Evolutionary conservation across 2,113 vertebrate genomes (phyloP).

Genomic region (Colinus virginianus): DNA sequence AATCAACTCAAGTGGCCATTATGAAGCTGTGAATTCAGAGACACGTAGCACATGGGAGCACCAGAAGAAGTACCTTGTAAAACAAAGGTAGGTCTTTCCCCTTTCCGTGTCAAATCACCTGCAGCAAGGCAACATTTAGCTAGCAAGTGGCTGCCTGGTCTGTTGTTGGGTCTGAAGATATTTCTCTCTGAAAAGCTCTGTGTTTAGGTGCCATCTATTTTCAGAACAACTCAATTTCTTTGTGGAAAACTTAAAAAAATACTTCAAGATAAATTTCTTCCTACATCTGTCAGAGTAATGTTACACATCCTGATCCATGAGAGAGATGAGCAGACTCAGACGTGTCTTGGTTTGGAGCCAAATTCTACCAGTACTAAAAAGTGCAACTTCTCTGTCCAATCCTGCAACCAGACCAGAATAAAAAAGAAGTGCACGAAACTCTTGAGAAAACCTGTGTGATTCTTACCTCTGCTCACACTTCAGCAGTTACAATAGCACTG

Average conservation of each 20-base stretch:
- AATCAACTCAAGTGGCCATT: constrained; percentile 67
- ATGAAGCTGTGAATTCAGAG: constrained; percentile 52
- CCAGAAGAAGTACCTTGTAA: constrained; percentile 23
- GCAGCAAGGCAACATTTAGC: not conserved
- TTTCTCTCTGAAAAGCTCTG: not conserved
- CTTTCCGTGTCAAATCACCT: constrained; percentile 20
- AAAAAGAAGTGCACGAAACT: not conserved
- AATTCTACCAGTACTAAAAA: not conserved
- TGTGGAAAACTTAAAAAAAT: not conserved
- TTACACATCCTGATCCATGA: not conserved
- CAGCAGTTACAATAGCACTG: not conserved
- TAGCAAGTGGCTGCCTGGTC: not conserved
- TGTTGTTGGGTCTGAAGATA: not conserved
- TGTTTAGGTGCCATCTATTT: not conserved
- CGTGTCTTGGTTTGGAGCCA: constrained; percentile 16
- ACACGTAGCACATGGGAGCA: not conserved
- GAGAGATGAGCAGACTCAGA: constrained; percentile 42
- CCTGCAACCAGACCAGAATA: not conserved
- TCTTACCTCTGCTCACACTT: not conserved
- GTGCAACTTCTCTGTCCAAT: not conserved
- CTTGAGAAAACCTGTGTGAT: not conserved
- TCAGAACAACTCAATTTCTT: constrained; percentile 11
- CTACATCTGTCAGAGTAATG: constrained; percentile 25
- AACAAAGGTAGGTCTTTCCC: constrained; percentile 25
- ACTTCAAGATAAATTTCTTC: constrained; percentile 32